Base-by-base conservation (phyloP, 2,888 invertebrate genomes). In the Eristalinus aeneus region DNA sequence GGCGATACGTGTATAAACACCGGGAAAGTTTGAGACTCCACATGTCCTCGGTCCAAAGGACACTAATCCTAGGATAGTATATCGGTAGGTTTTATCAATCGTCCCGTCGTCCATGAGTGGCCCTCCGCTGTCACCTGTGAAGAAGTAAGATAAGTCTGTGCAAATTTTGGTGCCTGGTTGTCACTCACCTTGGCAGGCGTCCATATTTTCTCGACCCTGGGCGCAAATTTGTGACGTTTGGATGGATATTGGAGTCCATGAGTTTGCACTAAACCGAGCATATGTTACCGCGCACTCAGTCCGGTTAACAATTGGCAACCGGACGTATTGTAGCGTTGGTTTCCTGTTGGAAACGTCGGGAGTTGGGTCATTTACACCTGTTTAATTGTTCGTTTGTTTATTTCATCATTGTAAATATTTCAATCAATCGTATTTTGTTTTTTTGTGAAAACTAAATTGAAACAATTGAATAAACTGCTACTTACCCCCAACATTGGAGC, bases 401-500 rank as follows among this genome's bases (percentile, higher is more conserved):
- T 20, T 34, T 11, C n/a, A 56, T 20, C 8, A n/a, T 22, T 34
- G 6, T 34, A 9, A n/a, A 22, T 32, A 34, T 16, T 0, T n/a
- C 9, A 31, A 58, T 22, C 2, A 3, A 31, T 20, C 60, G 31
- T 32, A 11, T 0, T 39, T 36, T 36, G n/a, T 36, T 20, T 73
- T 23, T 34, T 0, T 31, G 36, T 65, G 61, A 80, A 82, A 71
- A 56, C 67, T 58, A 22, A 4, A 10, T 22, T 11, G 20, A 10
- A 22, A 54, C 5, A 9, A 16, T 20, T n/a, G n/a, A n/a, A 1
- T 6, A 16, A 73, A 22, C 36, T 20, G 39, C 75, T 23, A n/a
- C 87, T 93, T 92, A 93, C 95, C 94, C 72, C 91, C 91, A 91
- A 95, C 94, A 54, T 95, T 95, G 88, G 94, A 94, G 32, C 96